phyloP scores from a whole-genome alignment of 1,140 invertebrate species.

The Penaeus chinensis region DNA sequence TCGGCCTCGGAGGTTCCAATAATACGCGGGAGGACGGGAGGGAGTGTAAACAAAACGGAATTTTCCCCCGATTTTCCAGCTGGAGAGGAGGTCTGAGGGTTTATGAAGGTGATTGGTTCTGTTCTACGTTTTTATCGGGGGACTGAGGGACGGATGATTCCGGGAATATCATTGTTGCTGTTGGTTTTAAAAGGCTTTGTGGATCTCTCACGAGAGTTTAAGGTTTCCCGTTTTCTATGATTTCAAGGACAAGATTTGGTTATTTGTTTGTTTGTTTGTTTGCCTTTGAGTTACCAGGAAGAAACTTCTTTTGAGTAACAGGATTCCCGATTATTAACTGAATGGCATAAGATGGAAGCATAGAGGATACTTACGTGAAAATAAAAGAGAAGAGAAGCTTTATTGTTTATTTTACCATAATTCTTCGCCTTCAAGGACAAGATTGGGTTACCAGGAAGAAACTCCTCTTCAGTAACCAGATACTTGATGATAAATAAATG shows the following conservation, averaged over 20 bases:
- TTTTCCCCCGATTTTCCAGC: neutral
- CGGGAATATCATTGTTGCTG: neutral
- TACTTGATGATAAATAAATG: neutral
- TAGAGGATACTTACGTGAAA: too few relatives aligned
- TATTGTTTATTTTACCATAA: too few relatives aligned
- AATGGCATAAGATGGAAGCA: too few relatives aligned
- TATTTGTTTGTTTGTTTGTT: too few relatives aligned
- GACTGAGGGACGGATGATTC: too few relatives aligned
- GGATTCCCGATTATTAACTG: neutral
- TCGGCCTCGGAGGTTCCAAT: slow-evolving; percentile 38
- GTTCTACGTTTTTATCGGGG: neutral
- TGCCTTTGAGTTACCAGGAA: slow-evolving; percentile 14
- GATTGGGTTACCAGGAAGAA: neutral
- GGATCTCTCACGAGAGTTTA: neutral
- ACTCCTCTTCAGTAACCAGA: neutral
- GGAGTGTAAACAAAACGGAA: slow-evolving; percentile 43
- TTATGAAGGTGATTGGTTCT: neutral
- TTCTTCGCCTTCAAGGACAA: too few relatives aligned
- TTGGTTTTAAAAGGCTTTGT: slow-evolving; percentile 30
- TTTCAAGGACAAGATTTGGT: slow-evolving; percentile 47
- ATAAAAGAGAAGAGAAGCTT: too few relatives aligned
- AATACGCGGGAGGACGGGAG: neutral
- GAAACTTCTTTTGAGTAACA: neutral
- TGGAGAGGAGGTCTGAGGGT: neutral
- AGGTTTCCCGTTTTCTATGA: slow-evolving; percentile 47